These are phyloP conservation scores for Hartigia nigra DNA, from an alignment of 2,888 invertebrate genomes.

Conservation along the genomic window DNA sequence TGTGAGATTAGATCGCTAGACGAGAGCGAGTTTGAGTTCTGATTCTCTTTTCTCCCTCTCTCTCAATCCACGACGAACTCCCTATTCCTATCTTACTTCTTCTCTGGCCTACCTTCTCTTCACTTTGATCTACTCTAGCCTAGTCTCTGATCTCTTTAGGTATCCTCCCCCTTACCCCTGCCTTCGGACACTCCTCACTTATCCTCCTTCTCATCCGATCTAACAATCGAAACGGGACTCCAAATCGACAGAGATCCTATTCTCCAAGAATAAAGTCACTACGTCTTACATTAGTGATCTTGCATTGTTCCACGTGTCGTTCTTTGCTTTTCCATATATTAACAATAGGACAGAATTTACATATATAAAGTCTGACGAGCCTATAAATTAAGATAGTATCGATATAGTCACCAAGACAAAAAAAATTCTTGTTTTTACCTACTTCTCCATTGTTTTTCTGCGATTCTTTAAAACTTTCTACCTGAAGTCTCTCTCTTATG, in stretches of 20 bases:
- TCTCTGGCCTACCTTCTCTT: not conserved
- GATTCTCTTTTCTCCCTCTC: constrained; percentile 22
- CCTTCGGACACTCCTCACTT: not conserved
- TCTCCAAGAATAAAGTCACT: not conserved
- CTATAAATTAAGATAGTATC: not conserved
- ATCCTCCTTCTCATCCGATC: not conserved
- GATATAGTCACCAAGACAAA: not conserved
- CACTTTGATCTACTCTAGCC: not conserved
- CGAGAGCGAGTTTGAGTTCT: constrained; percentile 45
- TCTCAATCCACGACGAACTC: not conserved
- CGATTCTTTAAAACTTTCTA: not conserved
- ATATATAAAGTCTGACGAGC: not conserved
- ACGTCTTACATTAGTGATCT: not conserved
- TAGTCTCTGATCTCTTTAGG: not conserved
- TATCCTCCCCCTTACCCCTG: not conserved
- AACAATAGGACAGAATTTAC: not conserved
- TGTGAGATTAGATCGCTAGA: constrained; percentile 62
- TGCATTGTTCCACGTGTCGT: not conserved
- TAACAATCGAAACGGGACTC: not conserved
- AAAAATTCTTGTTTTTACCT: not conserved
- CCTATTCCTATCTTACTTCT: not conserved
- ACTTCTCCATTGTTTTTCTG: not conserved
- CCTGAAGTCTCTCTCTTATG: not conserved
- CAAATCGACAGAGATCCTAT: not conserved
- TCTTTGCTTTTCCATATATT: not conserved